Evolutionary conservation across 1,140 invertebrate species (phyloP).

Genomic region (Calycopis cecrops): DNA sequence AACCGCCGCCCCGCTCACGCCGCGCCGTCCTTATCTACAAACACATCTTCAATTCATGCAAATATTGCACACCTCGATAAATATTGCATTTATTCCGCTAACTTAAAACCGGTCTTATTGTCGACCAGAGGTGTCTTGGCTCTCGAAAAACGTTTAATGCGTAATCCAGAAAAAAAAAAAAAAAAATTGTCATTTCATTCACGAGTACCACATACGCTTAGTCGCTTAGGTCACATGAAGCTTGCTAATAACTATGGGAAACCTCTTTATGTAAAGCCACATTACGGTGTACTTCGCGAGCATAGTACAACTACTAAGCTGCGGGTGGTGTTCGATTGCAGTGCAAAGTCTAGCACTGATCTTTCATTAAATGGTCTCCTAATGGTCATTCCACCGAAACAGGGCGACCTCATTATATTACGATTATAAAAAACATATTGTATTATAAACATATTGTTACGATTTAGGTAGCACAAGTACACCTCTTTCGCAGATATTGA

Average conservation of each 20-base stretch:
- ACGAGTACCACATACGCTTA: constrained; percentile 7
- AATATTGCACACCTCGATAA: too few species aligned
- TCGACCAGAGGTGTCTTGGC: too few species aligned
- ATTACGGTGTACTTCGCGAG: constrained; percentile 10
- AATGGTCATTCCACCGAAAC: constrained; percentile 14
- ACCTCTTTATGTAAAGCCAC: constrained; percentile 10
- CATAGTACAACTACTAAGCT: constrained; percentile 17
- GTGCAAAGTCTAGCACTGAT: constrained; percentile 3
- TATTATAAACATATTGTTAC: too few species aligned
- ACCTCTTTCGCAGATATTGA: constrained; percentile 23
- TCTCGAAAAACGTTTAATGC: too few species aligned
- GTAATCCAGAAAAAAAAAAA: not conserved
- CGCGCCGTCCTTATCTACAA: too few species aligned
- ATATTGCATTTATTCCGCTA: too few species aligned
- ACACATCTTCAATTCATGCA: too few species aligned
- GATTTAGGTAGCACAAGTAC: constrained; percentile 25
- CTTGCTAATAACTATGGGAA: not conserved
- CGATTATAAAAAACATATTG: too few species aligned
- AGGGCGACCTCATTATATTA: constrained; percentile 27
- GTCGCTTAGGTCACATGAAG: constrained; percentile 17
- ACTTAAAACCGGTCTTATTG: too few species aligned
- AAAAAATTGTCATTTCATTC: constrained; percentile 2
- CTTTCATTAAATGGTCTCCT: constrained; percentile 23
- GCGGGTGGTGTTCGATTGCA: constrained; percentile 23
- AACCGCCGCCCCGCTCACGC: too few species aligned